Conservation (phyloP, 2,888 invertebrate genomes). For the Trachelus stipa region DNA sequence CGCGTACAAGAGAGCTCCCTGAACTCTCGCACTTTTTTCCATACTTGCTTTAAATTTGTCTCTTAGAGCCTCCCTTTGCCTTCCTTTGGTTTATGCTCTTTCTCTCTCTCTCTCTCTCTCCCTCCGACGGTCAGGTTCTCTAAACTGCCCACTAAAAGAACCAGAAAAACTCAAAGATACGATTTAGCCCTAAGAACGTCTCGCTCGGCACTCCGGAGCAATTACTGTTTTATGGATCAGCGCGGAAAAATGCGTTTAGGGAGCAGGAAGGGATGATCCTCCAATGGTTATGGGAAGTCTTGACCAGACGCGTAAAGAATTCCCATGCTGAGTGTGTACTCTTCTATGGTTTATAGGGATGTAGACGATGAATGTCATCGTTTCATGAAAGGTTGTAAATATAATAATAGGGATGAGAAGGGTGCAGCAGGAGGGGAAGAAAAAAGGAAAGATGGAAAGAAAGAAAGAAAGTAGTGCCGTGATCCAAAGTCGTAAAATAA, state of each 20-base stretch:
- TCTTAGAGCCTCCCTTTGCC: neutral
- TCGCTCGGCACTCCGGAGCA: neutral
- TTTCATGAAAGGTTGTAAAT: slow-evolving; percentile 2
- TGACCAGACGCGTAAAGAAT: neutral
- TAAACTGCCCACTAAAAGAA: neutral
- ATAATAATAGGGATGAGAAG: neutral
- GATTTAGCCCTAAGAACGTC: neutral
- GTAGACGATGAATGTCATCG: neutral
- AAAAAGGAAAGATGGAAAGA: neutral
- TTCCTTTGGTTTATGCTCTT: neutral
- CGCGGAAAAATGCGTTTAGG: neutral
- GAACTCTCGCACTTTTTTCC: neutral
- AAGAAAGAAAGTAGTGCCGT: slow-evolving; percentile 15
- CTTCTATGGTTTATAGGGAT: neutral
- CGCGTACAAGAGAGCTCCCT: neutral
- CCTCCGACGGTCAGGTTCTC: neutral
- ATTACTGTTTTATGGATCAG: neutral
- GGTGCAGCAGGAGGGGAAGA: neutral
- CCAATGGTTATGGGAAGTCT: neutral
- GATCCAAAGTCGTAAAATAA: slow-evolving; percentile 24
- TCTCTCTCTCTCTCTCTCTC: neutral
- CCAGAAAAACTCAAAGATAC: neutral
- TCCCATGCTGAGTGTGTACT: neutral
- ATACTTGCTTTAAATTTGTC: neutral
- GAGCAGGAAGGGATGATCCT: neutral